Conservation (phyloP, 64 coral and sea anemone species). For the Dendrophyllia cribrosa region DNA sequence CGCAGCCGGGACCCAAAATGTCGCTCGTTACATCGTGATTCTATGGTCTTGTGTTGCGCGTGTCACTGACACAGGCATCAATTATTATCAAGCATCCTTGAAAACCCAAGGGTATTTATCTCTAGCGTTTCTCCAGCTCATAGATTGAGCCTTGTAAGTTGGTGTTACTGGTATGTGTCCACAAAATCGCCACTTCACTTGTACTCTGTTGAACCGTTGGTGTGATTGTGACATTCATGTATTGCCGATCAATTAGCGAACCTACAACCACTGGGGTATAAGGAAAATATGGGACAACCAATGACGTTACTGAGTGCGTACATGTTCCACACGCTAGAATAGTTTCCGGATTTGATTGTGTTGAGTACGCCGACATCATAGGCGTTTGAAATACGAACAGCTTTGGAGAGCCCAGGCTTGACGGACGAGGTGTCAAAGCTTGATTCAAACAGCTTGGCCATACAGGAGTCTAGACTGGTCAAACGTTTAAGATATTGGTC, state of each 20-base stretch:
- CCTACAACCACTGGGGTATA: background rate
- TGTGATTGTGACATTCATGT: conserved; percentile 37
- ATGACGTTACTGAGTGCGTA: conserved; percentile 50
- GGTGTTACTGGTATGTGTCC: conserved; percentile 29
- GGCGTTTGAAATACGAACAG: background rate
- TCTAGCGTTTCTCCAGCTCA: conserved; percentile 17
- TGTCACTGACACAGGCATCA: conserved; percentile 19
- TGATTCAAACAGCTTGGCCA: conserved; percentile 23
- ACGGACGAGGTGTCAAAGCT: conserved; percentile 58
- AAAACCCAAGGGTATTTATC: conserved; percentile 6
- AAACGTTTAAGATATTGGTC: conserved; percentile 54
- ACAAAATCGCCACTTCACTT: conserved; percentile 10
- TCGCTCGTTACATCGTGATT: background rate
- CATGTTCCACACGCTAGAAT: conserved; percentile 40
- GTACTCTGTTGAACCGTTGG: background rate
- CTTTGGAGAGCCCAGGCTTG: background rate
- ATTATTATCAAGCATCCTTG: conserved; percentile 5
- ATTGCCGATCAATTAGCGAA: conserved; percentile 31
- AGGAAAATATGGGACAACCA: conserved; percentile 13
- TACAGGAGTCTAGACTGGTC: conserved; percentile 54
- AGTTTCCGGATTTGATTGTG: too few species aligned
- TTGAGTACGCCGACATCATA: too few species aligned
- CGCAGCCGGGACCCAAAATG: conserved; percentile 9
- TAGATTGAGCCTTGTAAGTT: conserved; percentile 25
- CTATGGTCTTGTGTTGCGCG: background rate